Evolutionary conservation across 1,140 invertebrate genomes (phyloP), one percentile per base, ranked within the genome.

Genomic region (Chelonus insularis): DNA sequence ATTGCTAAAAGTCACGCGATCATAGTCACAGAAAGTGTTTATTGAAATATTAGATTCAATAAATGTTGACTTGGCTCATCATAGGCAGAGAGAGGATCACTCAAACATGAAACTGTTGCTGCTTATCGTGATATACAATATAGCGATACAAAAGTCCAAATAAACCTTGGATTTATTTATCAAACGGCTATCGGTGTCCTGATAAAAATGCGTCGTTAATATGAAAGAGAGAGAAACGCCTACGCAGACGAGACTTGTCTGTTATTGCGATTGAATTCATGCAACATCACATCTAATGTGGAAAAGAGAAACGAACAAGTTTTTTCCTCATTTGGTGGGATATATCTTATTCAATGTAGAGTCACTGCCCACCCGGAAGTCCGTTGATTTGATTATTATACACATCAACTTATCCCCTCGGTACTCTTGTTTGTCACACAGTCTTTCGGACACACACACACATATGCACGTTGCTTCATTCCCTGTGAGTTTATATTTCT

Each of bases 81-180:
- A 18, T 43, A 5, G 18, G 18, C 4, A n/a, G 18, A 21, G 7
- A 1, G 36, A 1, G 9, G 51, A 29, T 29, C 25, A 29, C 25
- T 29, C 25, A 29, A 29, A 7, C n/a, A n/a, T 29, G 25, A 29
- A 29, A 29, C 25, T 29, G 25, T 7, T 29, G 25, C 25, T 29
- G 25, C 25, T 29, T 29, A 29, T 29, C 25, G 25, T 29, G 25
- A 29, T 7, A 29, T 7, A 29, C 25, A 29, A 29, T 29, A 57
- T 57, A 45, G 12, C 51, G 32, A 39, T 20, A 54, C 5, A 39
- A 60, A 12, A 37, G 57, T 45, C 58, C 45, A 54, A 68, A 67
- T 59, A 58, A 68, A 69, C 55, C 57, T 54, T 20, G 52, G 43
- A 71, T 71, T 68, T 66, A 65, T 68, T 71, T 69, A 68, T 68